phyloP scores from a whole-genome alignment of 2,797 vertebrate species.

The Muscicapa striata region DNA sequence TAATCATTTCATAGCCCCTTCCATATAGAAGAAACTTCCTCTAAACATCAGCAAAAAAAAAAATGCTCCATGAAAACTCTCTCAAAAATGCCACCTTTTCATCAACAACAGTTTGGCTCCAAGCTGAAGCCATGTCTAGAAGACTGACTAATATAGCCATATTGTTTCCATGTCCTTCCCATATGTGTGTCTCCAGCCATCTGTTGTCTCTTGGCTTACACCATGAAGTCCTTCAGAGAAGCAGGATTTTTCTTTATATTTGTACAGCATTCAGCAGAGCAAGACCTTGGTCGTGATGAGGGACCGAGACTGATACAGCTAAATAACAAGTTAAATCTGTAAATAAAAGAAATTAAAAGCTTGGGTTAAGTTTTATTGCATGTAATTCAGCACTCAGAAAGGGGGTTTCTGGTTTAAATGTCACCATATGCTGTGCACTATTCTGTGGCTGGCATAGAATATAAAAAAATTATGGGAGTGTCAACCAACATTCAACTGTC shows the following conservation, averaged over 20 bases:
- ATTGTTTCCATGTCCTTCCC: slow-evolving; percentile 53
- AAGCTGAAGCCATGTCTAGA: slow-evolving; percentile 10
- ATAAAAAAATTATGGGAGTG: background rate
- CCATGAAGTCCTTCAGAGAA: slow-evolving; percentile 1
- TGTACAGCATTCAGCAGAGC: background rate
- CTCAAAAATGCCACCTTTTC: background rate
- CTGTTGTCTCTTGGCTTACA: slow-evolving; percentile 57
- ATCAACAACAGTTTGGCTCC: background rate
- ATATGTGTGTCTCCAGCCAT: slow-evolving; percentile 59
- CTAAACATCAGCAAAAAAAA: background rate
- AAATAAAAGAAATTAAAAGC: background rate
- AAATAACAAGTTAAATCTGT: background rate
- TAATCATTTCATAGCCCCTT: background rate
- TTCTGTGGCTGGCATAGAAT: background rate
- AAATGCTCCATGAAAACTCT: background rate
- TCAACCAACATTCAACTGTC: background rate
- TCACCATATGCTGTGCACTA: background rate
- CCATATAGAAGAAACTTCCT: background rate
- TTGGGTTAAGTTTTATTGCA: background rate
- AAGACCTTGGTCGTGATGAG: background rate
- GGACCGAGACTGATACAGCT: background rate
- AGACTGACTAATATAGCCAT: slow-evolving; percentile 54
- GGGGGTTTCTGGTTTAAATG: background rate
- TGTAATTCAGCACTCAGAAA: background rate
- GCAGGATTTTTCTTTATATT: background rate